These are phyloP conservation scores for Epizoanthus illoricatus DNA, from an alignment of 92 coral and sea anemone species.

Conservation along the genomic window DNA sequence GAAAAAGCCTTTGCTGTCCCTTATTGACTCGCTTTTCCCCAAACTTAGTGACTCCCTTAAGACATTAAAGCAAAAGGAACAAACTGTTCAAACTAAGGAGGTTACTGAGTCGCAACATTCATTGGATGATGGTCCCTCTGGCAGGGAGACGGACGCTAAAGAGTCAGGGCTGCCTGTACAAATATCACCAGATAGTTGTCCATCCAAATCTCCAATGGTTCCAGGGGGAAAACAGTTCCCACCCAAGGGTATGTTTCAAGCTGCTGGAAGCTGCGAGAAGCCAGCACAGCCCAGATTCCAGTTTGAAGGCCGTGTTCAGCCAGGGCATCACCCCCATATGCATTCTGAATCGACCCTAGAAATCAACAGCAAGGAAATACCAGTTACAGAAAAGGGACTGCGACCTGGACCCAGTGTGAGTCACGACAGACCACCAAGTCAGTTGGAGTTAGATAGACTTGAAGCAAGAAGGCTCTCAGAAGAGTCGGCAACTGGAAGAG, in stretches of 20 bases:
- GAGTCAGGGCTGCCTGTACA: conserved; percentile 29
- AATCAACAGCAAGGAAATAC: not conserved
- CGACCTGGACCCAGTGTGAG: not conserved
- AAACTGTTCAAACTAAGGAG: conserved; percentile 9
- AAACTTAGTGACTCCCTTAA: conserved; percentile 80
- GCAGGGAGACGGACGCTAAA: conserved; percentile 38
- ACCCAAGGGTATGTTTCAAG: conserved; percentile 16
- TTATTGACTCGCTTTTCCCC: conserved; percentile 89
- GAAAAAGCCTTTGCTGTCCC: conserved; percentile 67
- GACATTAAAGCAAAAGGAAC: conserved; percentile 67
- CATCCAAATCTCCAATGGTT: not conserved
- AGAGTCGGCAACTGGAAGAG: conserved; percentile 13
- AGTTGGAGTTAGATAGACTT: conserved; percentile 36
- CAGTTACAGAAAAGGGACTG: conserved; percentile 11
- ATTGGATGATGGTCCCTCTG: not conserved
- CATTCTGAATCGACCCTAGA: not conserved
- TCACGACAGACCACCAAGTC: conserved; percentile 10
- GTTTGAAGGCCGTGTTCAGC: not conserved
- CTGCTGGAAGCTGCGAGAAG: not conserved
- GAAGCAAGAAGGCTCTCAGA: conserved; percentile 15
- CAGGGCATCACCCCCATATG: not conserved
- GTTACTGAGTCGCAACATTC: not conserved
- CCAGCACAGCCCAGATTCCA: not conserved
- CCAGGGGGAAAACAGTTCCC: not conserved
- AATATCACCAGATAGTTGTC: not conserved